These are phyloP conservation scores for Hemistola chrysoprasaria DNA, from an alignment of 2,888 invertebrate genomes.

Conservation along the genomic window DNA sequence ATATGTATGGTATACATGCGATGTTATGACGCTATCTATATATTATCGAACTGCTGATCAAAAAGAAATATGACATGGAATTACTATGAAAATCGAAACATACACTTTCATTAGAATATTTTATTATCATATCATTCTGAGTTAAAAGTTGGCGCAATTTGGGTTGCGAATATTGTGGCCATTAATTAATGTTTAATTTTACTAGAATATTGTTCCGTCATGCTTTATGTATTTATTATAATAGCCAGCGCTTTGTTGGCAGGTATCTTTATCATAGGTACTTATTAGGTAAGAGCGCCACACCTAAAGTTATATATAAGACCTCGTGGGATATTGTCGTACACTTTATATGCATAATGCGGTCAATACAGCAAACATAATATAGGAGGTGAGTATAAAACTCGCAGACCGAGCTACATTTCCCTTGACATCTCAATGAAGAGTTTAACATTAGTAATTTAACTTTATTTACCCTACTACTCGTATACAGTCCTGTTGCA, in stretches of 20 bases:
- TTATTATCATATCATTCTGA: background rate
- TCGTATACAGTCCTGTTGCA: too few relatives aligned
- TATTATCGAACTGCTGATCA: constrained; percentile 18
- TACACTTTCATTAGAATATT: background rate
- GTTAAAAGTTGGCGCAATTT: too few relatives aligned
- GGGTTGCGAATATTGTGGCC: too few relatives aligned
- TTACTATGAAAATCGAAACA: constrained; percentile 8
- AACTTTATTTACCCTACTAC: too few relatives aligned
- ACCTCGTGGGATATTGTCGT: constrained; percentile 40
- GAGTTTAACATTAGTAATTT: constrained; percentile 8
- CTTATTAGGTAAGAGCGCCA: background rate
- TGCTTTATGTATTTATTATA: too few relatives aligned
- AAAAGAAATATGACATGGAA: constrained; percentile 19
- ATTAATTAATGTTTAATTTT: too few relatives aligned
- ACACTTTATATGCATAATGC: constrained; percentile 34
- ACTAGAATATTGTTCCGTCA: too few relatives aligned
- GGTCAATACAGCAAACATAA: constrained; percentile 21
- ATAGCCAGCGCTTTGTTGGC: too few relatives aligned
- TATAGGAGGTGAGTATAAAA: too few relatives aligned
- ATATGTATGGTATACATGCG: too few relatives aligned
- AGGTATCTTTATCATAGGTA: too few relatives aligned
- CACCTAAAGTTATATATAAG: constrained; percentile 10
- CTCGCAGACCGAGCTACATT: constrained; percentile 34
- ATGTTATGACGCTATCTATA: too few relatives aligned
- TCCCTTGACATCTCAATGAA: constrained; percentile 25